Conservation (phyloP, 2,888 invertebrate species). For the Elysia crispata region DNA sequence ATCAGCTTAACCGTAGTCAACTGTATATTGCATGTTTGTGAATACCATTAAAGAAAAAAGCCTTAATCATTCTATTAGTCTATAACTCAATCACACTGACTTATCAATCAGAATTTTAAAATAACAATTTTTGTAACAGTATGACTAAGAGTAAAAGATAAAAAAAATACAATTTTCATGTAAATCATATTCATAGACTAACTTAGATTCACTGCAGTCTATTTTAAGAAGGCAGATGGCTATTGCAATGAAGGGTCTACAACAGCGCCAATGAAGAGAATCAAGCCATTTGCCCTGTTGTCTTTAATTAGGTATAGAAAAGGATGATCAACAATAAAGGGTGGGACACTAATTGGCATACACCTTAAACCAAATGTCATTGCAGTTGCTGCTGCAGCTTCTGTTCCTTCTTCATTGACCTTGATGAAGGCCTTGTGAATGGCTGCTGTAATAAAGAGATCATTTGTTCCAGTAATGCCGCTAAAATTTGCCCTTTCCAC, state of each 20-base stretch:
- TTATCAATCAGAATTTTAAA: no score
- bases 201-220: no score
- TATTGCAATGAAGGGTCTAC: constrained; percentile 11
- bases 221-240: constrained; percentile 56
- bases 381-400: constrained; percentile 33
- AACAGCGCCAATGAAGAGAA: constrained; percentile 39
- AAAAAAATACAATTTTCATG: no score
- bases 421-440: constrained; percentile 28
- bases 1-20: no score
- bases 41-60: no score
- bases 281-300: constrained; percentile 30
- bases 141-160: no score
- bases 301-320: constrained; percentile 38
- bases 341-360: not conserved
- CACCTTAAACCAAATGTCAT: not conserved
- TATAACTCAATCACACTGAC: no score
- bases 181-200: no score
- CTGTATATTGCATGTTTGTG: no score
- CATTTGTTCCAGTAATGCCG: constrained; percentile 4
- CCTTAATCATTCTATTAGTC: no score
- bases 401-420: constrained; percentile 30
- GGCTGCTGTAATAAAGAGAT: constrained; percentile 17
- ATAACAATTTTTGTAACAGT: no score
- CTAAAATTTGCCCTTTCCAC: not conserved
- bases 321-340: constrained; percentile 40